These are phyloP conservation scores for Drosophila robusta DNA, from an alignment of 2,888 invertebrate species.

Conservation along the genomic window DNA sequence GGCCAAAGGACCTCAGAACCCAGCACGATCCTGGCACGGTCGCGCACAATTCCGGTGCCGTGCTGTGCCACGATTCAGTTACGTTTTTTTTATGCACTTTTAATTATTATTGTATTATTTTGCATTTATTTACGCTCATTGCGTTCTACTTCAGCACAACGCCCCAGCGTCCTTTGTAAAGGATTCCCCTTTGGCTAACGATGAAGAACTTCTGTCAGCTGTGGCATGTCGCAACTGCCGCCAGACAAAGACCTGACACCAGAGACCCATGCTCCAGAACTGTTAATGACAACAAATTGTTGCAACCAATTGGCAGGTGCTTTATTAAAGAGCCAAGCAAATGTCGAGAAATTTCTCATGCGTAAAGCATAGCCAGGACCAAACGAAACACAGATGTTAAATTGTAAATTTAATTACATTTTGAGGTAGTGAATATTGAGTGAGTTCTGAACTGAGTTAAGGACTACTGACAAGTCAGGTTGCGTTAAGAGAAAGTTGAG, in stretches of 20 bases:
- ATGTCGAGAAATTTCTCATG: slow-evolving; percentile 32
- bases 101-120: slow-evolving; percentile 78
- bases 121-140: slow-evolving; percentile 72
- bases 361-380: neutral
- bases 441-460: neutral
- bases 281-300: slow-evolving; percentile 75
- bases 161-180: slow-evolving; percentile 10
- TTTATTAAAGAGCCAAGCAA: slow-evolving; percentile 42
- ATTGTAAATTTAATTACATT: slow-evolving; percentile 45
- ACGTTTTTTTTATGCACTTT: slow-evolving; percentile 60
- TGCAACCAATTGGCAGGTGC: slow-evolving; percentile 67
- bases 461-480: neutral
- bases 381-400: slow-evolving; percentile 22
- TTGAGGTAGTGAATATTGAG: slow-evolving; percentile 1
- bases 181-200: slow-evolving; percentile 4
- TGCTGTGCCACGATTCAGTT: slow-evolving; percentile 14
- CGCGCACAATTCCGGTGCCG: neutral
- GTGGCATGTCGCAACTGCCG: slow-evolving; percentile 19
- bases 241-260: neutral
- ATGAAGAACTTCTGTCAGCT: slow-evolving; percentile 40
- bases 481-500: neutral
- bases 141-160: slow-evolving; percentile 19
- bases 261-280: slow-evolving; percentile 8
- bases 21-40: slow-evolving; percentile 8
- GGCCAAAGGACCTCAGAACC: slow-evolving; percentile 10